Percentiles rank a stretch among this genome's conserved stretches.
These are phyloP conservation scores for Drosophila azteca DNA, from an alignment of 1,140 invertebrate species.

Conservation along the genomic window DNA sequence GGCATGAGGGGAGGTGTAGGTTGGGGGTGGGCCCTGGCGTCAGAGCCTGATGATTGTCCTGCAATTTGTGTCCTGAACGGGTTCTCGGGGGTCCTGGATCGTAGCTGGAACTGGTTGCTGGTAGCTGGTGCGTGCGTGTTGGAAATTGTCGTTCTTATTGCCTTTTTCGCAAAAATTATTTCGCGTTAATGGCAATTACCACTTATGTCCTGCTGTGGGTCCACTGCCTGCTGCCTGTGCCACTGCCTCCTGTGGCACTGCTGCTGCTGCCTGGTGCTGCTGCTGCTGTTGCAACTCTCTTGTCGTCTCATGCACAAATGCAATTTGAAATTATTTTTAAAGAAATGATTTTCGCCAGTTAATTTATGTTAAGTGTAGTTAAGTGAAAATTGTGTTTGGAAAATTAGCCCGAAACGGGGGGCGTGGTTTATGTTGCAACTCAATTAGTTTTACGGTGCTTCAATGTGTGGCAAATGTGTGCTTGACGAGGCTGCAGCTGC, in stretches of 20 bases:
- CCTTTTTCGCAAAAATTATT: slow-evolving; percentile 76
- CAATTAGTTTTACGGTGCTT: slow-evolving; percentile 47
- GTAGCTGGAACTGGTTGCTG: not conserved
- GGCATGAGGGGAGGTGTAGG: slow-evolving; percentile 14
- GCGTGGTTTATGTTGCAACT: slow-evolving; percentile 65
- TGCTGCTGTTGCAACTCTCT: slow-evolving; percentile 6
- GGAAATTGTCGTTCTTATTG: slow-evolving; percentile 77
- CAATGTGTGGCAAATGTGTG: slow-evolving; percentile 16
- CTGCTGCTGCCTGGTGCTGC: slow-evolving; percentile 4
- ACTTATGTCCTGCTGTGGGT: slow-evolving; percentile 55
- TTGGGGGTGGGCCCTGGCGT: slow-evolving; percentile 30
- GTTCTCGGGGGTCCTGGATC: not conserved
- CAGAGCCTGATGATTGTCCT: slow-evolving; percentile 67
- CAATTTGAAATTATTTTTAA: slow-evolving; percentile 73
- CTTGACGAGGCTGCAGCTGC: slow-evolving; percentile 10
- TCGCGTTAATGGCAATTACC: slow-evolving; percentile 80
- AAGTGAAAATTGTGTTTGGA: slow-evolving; percentile 72
- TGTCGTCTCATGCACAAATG: slow-evolving; percentile 37
- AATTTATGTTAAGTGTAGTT: slow-evolving; percentile 80
- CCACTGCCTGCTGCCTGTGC: too few species aligned
- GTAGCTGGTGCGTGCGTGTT: slow-evolving; percentile 55
- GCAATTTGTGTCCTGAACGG: slow-evolving; percentile 69
- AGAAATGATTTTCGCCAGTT: slow-evolving; percentile 68
- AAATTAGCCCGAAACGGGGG: slow-evolving; percentile 59
- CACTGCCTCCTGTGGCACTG: not conserved